Evolutionary conservation across 2,113 vertebrate genomes (phyloP).

Genomic region (Campylorhamphus procurvoides): DNA sequence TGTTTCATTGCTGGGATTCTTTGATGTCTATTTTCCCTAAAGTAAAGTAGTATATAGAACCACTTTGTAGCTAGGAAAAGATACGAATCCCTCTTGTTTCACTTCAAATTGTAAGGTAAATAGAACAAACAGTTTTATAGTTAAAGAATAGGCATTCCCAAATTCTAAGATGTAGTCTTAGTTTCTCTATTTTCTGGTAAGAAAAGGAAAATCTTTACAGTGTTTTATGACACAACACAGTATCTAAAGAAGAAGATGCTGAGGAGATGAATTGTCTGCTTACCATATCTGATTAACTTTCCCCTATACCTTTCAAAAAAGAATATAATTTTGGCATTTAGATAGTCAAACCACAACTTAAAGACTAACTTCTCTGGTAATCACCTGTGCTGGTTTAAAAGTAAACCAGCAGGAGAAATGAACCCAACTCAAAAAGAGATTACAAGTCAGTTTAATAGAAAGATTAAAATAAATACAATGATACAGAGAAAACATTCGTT

Average conservation of each 20-base stretch:
- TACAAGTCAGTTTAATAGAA: too few relatives aligned
- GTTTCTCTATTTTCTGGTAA: neutral
- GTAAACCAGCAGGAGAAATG: too few relatives aligned
- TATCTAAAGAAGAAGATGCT: neutral
- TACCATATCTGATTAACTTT: neutral
- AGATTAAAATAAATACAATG: too few relatives aligned
- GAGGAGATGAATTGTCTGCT: neutral
- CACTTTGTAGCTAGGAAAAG: neutral
- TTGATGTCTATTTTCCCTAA: neutral
- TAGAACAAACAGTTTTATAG: neutral
- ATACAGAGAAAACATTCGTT: too few relatives aligned
- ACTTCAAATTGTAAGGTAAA: neutral
- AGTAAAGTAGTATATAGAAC: neutral
- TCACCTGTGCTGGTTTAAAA: neutral
- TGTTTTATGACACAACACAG: neutral
- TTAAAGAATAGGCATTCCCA: neutral
- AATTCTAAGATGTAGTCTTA: neutral
- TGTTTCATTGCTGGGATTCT: neutral
- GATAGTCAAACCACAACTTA: neutral
- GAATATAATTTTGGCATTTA: neutral
- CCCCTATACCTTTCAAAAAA: neutral
- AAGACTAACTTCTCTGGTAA: neutral
- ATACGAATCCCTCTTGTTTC: neutral
- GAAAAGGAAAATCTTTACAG: neutral
- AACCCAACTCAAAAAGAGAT: too few relatives aligned